Evolutionary conservation across 2,888 invertebrate genomes (phyloP).

Genomic region (Drosophila pseudotalamancana): DNA sequence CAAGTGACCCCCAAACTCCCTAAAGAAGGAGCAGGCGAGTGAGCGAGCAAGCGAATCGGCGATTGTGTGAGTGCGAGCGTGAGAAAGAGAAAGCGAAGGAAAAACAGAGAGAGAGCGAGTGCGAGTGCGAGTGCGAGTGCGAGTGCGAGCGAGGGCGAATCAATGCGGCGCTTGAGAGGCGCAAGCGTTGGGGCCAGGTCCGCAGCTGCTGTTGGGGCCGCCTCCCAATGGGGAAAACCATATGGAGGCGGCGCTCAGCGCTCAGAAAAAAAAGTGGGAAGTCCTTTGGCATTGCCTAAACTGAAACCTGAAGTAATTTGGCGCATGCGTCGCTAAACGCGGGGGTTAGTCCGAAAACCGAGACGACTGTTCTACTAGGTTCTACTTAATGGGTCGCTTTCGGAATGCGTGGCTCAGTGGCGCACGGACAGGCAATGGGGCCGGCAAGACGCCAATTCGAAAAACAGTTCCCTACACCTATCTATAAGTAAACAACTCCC

Average conservation of each 20-base stretch:
- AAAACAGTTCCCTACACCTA: too few relatives aligned
- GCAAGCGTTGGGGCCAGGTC: conserved; percentile 70
- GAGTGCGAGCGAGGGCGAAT: conserved; percentile 23
- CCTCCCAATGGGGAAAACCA: conserved; percentile 73
- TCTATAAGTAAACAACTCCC: too few relatives aligned
- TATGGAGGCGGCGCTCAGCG: conserved; percentile 29
- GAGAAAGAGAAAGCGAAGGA: conserved; percentile 5
- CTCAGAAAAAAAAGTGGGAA: conserved; percentile 63
- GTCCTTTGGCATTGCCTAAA: conserved; percentile 57
- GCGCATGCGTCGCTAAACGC: conserved; percentile 48
- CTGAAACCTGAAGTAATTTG: background rate
- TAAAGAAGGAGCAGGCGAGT: too few relatives aligned
- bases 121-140: conserved; percentile 2
- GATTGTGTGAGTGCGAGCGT: background rate
- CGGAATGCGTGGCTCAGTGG: conserved; percentile 70
- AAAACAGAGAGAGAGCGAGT: conserved; percentile 14
- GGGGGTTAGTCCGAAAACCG: conserved; percentile 38
- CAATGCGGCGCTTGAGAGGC: conserved; percentile 59
- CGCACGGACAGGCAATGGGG: conserved; percentile 57
- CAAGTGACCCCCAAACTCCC: conserved; percentile 1
- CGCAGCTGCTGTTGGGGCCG: conserved; percentile 22
- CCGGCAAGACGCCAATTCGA: conserved; percentile 29
- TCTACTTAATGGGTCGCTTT: conserved; percentile 67
- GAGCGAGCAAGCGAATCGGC: conserved; percentile 3
- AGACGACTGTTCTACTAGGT: conserved; percentile 27